Evolutionary conservation across 2,888 invertebrate genomes (phyloP).

Genomic region (Mantis religiosa): DNA sequence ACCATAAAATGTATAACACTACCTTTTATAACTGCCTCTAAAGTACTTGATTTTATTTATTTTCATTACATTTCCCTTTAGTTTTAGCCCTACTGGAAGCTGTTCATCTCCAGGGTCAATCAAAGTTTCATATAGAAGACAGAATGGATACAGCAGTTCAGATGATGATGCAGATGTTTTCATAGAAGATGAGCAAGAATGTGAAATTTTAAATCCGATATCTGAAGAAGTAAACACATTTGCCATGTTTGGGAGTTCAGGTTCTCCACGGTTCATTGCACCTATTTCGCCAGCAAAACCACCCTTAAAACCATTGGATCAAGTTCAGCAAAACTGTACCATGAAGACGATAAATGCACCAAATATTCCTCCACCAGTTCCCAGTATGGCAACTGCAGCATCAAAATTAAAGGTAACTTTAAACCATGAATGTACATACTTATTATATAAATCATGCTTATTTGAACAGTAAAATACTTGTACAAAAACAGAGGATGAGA

Average conservation of each 20-base stretch:
- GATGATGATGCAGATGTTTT: constrained; percentile 29
- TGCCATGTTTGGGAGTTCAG: not conserved
- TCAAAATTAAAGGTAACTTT: not conserved
- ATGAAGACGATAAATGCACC: not conserved
- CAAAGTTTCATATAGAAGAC: constrained; percentile 17
- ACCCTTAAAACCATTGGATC: not conserved
- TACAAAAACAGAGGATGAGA: no score
- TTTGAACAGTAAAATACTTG: no score
- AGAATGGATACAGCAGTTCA: constrained; percentile 3
- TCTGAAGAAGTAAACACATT: not conserved
- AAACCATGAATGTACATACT: no score
- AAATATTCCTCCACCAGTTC: not conserved
- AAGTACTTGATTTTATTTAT: not conserved
- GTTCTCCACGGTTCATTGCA: not conserved
- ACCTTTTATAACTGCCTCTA: no score
- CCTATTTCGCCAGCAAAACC: not conserved
- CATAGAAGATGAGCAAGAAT: constrained; percentile 28
- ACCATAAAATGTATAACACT: no score
- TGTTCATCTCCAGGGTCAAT: not conserved
- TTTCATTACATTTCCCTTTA: not conserved
- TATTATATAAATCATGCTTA: no score
- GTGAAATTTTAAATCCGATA: constrained; percentile 2
- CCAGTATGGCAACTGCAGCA: not conserved
- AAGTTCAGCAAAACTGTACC: not conserved
- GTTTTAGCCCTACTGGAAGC: not conserved